phyloP scores from a whole-genome alignment of 37 sponge, comb jelly and placozoan genomes.

The Spongilla lacustris region DNA sequence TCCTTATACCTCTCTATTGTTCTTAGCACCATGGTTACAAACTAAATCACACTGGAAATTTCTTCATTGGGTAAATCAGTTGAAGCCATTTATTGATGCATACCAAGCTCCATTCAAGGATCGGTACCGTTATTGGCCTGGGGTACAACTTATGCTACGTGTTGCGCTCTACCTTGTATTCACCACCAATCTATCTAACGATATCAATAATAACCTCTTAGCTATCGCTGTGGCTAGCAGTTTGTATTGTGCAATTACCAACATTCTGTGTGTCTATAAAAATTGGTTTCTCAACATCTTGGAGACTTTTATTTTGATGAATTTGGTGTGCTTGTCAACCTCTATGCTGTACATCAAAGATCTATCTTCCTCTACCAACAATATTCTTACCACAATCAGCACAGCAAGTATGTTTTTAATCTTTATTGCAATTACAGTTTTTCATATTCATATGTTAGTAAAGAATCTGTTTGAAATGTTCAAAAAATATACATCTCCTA shows the following conservation, averaged over 20 bases:
- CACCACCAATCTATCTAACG: not conserved
- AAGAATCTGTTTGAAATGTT: not conserved
- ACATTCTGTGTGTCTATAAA: not conserved
- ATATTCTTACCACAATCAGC: not conserved
- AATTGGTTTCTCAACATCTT: not conserved
- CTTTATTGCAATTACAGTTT: not conserved
- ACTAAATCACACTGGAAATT: not conserved
- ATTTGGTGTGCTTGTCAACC: not conserved
- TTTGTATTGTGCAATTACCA: not conserved
- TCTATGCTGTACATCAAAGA: not conserved
- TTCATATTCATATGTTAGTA: not conserved
- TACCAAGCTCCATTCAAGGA: not conserved
- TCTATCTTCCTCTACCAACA: not conserved
- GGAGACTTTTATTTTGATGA: not conserved
- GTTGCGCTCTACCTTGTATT: not conserved
- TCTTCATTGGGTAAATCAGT: not conserved
- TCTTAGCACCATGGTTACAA: not conserved
- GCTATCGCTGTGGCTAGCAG: not conserved
- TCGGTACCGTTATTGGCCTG: not conserved
- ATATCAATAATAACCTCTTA: not conserved
- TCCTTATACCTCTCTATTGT: not conserved
- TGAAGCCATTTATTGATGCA: not conserved
- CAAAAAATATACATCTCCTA: no score
- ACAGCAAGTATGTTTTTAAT: not conserved
- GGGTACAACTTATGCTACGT: not conserved